phyloP scores from a whole-genome alignment of 2,888 invertebrate species.

The Merodon equestris region DNA sequence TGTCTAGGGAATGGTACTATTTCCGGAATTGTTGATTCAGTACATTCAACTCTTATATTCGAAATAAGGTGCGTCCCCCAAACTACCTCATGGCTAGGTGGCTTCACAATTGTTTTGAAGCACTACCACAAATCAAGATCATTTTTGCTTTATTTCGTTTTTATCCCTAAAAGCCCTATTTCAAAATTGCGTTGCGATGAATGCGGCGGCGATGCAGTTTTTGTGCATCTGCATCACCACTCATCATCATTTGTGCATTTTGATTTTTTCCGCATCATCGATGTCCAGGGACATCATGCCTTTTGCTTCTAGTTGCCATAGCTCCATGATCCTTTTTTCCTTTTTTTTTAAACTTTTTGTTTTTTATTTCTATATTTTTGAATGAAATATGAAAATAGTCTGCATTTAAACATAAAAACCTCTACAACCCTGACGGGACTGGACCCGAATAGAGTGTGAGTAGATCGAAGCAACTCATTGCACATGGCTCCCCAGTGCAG shows the following conservation, averaged over 20 bases:
- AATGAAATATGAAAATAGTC: constrained; percentile 65
- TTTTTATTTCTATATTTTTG: constrained; percentile 39
- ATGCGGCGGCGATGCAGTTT: constrained; percentile 58
- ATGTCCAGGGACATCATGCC: constrained; percentile 66
- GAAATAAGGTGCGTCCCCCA: too few species aligned
- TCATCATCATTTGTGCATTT: constrained; percentile 53
- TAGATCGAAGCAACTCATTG: not conserved
- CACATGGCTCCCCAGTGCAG: not conserved
- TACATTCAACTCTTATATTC: too few species aligned
- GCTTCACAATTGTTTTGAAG: too few species aligned
- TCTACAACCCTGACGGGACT: constrained; percentile 10
- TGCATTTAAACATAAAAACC: constrained; percentile 61
- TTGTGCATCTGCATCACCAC: constrained; percentile 66
- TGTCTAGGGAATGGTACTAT: too few species aligned
- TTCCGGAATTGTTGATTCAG: too few species aligned
- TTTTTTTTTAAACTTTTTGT: constrained; percentile 47
- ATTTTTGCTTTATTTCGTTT: not conserved
- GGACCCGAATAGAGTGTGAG: not conserved
- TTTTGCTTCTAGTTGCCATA: constrained; percentile 17
- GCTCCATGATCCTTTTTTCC: constrained; percentile 26
- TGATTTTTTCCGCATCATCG: constrained; percentile 14
- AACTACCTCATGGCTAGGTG: too few species aligned
- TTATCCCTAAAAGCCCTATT: not conserved
- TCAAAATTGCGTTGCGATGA: constrained; percentile 22
- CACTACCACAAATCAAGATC: too few species aligned